Base-by-base conservation (phyloP, 1,140 invertebrate genomes). In the Brachionus rotundiformis region DNA sequence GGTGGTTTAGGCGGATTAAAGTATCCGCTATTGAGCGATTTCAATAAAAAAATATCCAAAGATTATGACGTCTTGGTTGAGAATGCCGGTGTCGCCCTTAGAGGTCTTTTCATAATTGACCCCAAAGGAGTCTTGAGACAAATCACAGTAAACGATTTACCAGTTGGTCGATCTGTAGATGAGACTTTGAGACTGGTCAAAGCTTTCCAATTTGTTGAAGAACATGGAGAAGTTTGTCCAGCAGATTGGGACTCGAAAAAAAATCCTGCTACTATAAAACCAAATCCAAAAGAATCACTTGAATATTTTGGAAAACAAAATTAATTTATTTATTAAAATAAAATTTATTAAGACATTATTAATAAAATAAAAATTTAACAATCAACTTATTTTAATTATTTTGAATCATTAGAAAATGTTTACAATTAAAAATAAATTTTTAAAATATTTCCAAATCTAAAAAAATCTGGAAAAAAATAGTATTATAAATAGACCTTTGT, bases 21-120 rank as follows among this genome's bases (percentile, higher is more conserved):
- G 25, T 96, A 95, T 86, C 95, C 96, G n/a, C 87, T 98, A 23
- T 87, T 98, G 10, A 92, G 95, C 27, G 96, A 98, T 88, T 93
- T 96, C 84, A 94, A 92, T 81, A 97, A 97, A 87, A 90, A 90
- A 82, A 95, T 97, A 84, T 92, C 95, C 0, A 86, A 89, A 33
- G 92, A 92, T 82, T 98, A 98, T 88, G 94, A 94, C 84, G 94
- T 98, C 36, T 89, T 98, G 0, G 86, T 98, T 0, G 92, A 94
- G 85, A 90, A 92, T 7, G 91, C 91, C 65, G 96, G 95, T 25
- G 90, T 96, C 84, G 93, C 95, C 27, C 90, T 96, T 19, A 90
- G 95, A 84, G 68, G 81, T 11, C 85, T 92, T 8, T 92, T 92
- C 84, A 92, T 92, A 71, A 91, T 92, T 85, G 92, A 92, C 84